Evolutionary conservation across 2,888 invertebrate genomes (phyloP).

Genomic region (Carterocephalus palaemon): DNA sequence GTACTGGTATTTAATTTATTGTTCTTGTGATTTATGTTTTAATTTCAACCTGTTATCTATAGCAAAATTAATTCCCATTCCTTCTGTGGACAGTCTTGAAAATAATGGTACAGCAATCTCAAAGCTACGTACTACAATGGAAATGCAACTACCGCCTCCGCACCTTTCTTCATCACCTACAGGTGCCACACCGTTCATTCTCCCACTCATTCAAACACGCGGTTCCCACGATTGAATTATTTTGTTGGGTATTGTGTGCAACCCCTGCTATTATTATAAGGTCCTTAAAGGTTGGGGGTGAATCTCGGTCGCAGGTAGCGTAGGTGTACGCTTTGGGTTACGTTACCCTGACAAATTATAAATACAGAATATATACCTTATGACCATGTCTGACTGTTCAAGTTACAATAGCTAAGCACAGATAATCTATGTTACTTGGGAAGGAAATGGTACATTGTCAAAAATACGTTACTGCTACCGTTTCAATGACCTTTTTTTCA

Average conservation of each 20-base stretch:
- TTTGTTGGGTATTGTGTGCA: constrained; percentile 49
- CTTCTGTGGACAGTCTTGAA: neutral
- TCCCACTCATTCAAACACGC: constrained; percentile 46
- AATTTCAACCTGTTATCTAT: constrained; percentile 3
- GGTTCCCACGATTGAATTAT: constrained; percentile 65
- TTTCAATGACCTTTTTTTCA: constrained; percentile 8
- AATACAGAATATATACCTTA: neutral
- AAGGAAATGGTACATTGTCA: constrained; percentile 29
- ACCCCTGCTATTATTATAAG: constrained; percentile 58
- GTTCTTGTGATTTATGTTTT: neutral
- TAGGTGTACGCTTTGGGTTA: constrained; percentile 27
- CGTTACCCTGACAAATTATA: neutral
- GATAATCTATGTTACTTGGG: constrained; percentile 6
- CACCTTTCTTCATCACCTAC: constrained; percentile 42
- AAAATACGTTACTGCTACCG: constrained; percentile 53
- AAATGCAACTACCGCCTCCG: constrained; percentile 36
- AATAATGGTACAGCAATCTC: constrained; percentile 16
- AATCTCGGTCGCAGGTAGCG: constrained; percentile 57
- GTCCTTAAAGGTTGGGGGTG: constrained; percentile 62
- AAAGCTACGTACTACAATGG: constrained; percentile 28
- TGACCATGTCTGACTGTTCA: neutral
- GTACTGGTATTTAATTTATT: no score
- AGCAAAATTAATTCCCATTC: constrained; percentile 11
- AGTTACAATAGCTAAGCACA: neutral
- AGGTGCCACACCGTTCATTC: constrained; percentile 53